phyloP scores from a whole-genome alignment of 2,888 invertebrate genomes.

The Flabesymbios commensalis region DNA sequence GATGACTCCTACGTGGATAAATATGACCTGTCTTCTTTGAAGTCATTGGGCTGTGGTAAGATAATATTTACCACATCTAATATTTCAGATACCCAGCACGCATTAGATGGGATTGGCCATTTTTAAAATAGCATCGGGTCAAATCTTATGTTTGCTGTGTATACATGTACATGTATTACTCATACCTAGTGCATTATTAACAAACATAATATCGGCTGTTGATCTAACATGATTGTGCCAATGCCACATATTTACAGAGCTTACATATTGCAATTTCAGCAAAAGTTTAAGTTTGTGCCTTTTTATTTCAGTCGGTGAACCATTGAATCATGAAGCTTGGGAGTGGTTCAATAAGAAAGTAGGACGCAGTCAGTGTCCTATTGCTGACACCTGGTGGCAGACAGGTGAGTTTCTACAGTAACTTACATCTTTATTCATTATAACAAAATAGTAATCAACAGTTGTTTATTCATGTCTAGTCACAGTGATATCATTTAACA shows the following conservation, averaged over 20 bases:
- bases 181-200: too few relatives aligned
- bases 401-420: conserved; percentile 63
- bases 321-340: conserved; percentile 65
- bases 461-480: neutral
- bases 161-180: too few relatives aligned
- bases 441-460: neutral
- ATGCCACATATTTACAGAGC: too few relatives aligned
- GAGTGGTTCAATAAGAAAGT: conserved; percentile 69
- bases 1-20: conserved; percentile 53
- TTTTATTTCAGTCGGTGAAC: conserved; percentile 62
- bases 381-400: conserved; percentile 67
- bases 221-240: too few relatives aligned
- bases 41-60: conserved; percentile 47
- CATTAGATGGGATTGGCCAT: too few relatives aligned
- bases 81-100: too few relatives aligned
- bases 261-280: too few relatives aligned
- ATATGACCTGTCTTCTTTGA: conserved; percentile 62
- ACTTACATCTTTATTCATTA: conserved; percentile 39
- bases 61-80: neutral
- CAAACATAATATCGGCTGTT: too few relatives aligned
- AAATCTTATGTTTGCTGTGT: too few relatives aligned
- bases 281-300: too few relatives aligned
- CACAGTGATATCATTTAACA: neutral
- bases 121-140: too few relatives aligned
- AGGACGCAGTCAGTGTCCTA: conserved; percentile 75